Evolutionary conservation across 53 echinoderm and acorn worm species (phyloP).

Genomic region (Patiria pectinifera): DNA sequence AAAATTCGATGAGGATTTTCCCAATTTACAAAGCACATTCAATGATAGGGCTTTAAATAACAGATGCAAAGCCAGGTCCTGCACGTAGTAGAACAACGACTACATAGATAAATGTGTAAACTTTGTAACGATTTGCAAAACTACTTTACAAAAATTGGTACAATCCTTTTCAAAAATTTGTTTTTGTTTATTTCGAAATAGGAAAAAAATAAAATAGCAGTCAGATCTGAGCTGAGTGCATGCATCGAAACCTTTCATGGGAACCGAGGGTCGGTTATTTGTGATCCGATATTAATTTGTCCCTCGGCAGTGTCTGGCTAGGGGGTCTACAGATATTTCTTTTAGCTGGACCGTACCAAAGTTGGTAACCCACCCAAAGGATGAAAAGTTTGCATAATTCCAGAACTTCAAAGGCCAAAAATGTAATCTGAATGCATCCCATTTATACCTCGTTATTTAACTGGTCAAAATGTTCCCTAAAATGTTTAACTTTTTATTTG

Average conservation of each 20-base stretch:
- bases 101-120: no score
- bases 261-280: constrained; percentile 20
- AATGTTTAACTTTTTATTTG: neutral
- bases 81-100: no score
- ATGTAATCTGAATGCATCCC: neutral
- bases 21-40: neutral
- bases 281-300: constrained; percentile 43
- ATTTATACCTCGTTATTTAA: neutral
- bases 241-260: constrained; percentile 46
- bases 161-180: neutral
- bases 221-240: neutral
- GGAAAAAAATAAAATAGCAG: neutral
- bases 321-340: constrained; percentile 45
- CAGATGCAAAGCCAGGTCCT: neutral
- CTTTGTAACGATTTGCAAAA: no score
- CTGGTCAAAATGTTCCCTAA: neutral
- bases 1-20: neutral
- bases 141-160: neutral
- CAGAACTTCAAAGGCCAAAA: neutral
- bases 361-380: neutral
- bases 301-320: constrained; percentile 48
- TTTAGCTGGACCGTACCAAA: constrained; percentile 5
- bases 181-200: neutral
- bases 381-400: neutral
- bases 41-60: no score